These are phyloP conservation scores for Prenolepis imparis DNA, from an alignment of 2,888 invertebrate species.

Conservation along the genomic window DNA sequence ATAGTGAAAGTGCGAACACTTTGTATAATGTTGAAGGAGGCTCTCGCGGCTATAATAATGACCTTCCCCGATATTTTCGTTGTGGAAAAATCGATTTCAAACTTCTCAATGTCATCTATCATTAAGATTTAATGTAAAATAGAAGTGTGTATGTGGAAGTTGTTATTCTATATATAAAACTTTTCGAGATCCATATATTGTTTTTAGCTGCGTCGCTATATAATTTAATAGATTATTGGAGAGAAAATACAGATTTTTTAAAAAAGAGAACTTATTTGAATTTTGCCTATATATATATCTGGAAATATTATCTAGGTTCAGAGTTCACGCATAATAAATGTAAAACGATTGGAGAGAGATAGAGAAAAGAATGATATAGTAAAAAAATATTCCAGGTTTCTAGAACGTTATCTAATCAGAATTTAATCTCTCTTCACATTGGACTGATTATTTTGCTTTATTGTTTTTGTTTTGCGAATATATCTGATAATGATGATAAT, in stretches of 20 bases:
- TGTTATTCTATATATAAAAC: neutral
- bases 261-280: neutral
- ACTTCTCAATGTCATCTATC: too few relatives aligned
- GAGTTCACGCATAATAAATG: neutral
- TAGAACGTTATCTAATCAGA: neutral
- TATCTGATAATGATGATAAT: neutral
- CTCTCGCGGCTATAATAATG: neutral
- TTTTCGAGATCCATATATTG: neutral
- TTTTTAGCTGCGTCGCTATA: neutral
- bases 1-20: constrained; percentile 14
- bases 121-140: neutral
- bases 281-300: neutral
- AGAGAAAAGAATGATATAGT: neutral
- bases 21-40: neutral
- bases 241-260: neutral
- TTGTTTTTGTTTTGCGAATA: neutral
- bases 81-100: neutral
- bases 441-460: neutral
- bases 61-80: neutral
- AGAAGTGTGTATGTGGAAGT: neutral
- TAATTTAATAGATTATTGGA: neutral
- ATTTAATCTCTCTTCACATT: neutral
- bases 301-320: neutral
- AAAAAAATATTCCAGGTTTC: neutral
- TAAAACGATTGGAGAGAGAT: neutral